Conservation (phyloP, 1,140 invertebrate genomes). For the Epicauta chinensis region DNA sequence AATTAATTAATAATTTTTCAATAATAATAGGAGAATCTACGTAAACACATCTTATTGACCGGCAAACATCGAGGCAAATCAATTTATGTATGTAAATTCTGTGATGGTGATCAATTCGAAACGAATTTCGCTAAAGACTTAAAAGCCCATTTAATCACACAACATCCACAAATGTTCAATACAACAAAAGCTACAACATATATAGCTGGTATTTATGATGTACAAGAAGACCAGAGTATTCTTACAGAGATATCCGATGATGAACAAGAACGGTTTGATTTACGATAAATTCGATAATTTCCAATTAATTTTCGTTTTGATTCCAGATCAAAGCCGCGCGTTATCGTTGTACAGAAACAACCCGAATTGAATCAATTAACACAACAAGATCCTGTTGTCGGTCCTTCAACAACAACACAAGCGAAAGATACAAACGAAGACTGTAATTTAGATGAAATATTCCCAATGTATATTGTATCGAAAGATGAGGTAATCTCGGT, state of each 20-base stretch:
- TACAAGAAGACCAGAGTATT: conserved; percentile 29
- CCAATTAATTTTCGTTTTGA: background rate
- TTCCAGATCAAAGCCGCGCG: background rate
- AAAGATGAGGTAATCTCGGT: conserved; percentile 29
- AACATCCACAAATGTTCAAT: conserved; percentile 48
- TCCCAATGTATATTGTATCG: conserved; percentile 35
- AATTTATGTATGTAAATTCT: conserved; percentile 69
- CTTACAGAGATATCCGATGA: background rate
- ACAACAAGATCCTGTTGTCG: conserved; percentile 20
- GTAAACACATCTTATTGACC: conserved; percentile 78
- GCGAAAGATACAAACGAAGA: conserved; percentile 19
- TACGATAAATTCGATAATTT: background rate
- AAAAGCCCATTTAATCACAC: conserved; percentile 54
- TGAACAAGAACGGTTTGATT: conserved; percentile 8
- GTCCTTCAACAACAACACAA: background rate
- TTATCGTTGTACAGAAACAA: conserved; percentile 2
- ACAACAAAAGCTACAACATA: conserved; percentile 44
- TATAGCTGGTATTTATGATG: conserved; percentile 45
- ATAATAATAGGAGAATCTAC: conserved; percentile 68
- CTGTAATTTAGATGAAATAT: conserved; percentile 31
- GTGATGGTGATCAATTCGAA: conserved; percentile 45
- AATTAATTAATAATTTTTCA: background rate
- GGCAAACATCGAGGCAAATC: conserved; percentile 67
- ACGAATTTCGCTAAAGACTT: conserved; percentile 64
- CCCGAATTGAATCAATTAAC: background rate